Evolutionary conservation across 2,797 vertebrate species (phyloP).

Genomic region (Hybognathus amarus): DNA sequence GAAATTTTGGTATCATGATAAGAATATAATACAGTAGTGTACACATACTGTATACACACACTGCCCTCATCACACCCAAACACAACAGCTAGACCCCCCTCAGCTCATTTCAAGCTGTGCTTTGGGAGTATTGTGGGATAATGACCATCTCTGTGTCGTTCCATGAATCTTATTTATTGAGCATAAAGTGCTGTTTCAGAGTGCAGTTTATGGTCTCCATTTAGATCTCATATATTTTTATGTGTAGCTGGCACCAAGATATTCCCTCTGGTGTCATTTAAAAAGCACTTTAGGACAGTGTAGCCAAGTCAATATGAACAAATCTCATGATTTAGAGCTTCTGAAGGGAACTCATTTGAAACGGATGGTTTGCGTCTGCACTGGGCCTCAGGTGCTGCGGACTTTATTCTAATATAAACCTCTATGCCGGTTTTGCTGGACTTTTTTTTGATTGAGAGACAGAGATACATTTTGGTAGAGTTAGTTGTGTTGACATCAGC

Average conservation of each 20-base stretch:
- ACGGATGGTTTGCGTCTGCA: slow-evolving; percentile 46
- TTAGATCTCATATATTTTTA: slow-evolving; percentile 65
- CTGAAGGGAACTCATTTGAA: slow-evolving; percentile 56
- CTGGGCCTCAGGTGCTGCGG: slow-evolving; percentile 28
- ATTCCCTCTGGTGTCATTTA: slow-evolving; percentile 60
- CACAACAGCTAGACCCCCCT: slow-evolving; percentile 50
- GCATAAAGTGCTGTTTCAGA: slow-evolving; percentile 61
- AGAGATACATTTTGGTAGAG: slow-evolving; percentile 14
- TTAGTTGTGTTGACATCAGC: slow-evolving; percentile 49
- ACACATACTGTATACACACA: slow-evolving; percentile 15
- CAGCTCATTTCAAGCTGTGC: slow-evolving; percentile 59
- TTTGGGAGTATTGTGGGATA: slow-evolving; percentile 55
- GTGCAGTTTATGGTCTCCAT: slow-evolving; percentile 60
- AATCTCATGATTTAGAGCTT: slow-evolving; percentile 57
- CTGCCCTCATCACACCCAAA: slow-evolving; percentile 40
- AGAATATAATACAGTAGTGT: neutral
- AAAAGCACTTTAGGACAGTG: slow-evolving; percentile 57
- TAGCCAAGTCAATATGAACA: slow-evolving; percentile 56
- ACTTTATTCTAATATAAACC: slow-evolving; percentile 45
- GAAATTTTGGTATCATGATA: neutral
- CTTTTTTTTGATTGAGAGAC: neutral
- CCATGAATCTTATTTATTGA: slow-evolving; percentile 59
- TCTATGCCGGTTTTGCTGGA: slow-evolving; percentile 3
- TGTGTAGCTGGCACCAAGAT: slow-evolving; percentile 61
- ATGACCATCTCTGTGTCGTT: slow-evolving; percentile 56